phyloP scores from a whole-genome alignment of 2,113 vertebrate species.

The Pristiophorus japonicus region DNA sequence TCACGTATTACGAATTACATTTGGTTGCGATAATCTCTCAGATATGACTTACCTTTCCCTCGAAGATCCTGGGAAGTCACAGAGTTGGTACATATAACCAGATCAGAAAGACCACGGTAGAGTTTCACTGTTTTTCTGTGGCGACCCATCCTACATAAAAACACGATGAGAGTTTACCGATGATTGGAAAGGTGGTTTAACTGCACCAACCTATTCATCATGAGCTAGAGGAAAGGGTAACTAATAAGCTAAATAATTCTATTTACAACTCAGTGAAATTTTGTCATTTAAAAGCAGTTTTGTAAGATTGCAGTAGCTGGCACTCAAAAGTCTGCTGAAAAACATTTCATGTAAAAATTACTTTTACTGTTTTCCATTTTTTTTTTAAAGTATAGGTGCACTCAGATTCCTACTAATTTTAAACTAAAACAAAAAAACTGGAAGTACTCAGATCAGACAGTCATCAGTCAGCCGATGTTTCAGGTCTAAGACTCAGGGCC shows the following conservation, averaged over 20 bases:
- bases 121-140: constrained; percentile 91
- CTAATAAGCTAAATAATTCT: background rate
- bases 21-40: background rate
- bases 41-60: constrained; percentile 71
- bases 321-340: no score
- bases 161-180: background rate
- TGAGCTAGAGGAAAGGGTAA: background rate
- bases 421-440: background rate
- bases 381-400: background rate
- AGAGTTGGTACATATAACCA: constrained; percentile 90
- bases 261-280: background rate
- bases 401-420: background rate
- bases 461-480: background rate
- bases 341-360: background rate
- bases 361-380: background rate
- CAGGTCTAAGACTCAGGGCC: background rate
- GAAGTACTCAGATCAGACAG: background rate
- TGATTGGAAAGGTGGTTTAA: background rate
- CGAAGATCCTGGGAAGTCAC: constrained; percentile 85
- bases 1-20: background rate
- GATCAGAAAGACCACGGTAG: constrained; percentile 84
- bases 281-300: background rate
- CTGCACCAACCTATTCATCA: background rate
- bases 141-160: constrained; percentile 60
- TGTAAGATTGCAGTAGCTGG: background rate